A percentile compares a stretch with the other conserved stretches of the same genome.
These are phyloP conservation scores for Wiebesia pumilae DNA, from an alignment of 1,140 invertebrate genomes.

Conservation along the genomic window DNA sequence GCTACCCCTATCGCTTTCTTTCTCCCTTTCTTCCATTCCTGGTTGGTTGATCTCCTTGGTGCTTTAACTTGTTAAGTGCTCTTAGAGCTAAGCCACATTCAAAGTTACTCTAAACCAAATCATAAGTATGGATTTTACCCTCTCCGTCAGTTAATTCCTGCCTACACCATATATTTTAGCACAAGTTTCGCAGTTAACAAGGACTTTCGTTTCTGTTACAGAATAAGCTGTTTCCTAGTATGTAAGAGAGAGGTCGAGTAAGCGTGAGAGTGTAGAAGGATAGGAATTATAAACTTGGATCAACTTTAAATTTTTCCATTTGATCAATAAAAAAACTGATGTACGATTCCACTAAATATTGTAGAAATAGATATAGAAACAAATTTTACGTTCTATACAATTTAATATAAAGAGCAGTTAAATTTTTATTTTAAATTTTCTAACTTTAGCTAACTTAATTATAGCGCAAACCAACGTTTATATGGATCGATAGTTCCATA, in stretches of 20 bases:
- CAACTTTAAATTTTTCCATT: background rate
- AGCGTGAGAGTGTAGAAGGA: background rate
- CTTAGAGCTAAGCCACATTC: conserved; percentile 33
- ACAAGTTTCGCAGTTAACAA: conserved; percentile 42
- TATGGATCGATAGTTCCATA: too few species aligned
- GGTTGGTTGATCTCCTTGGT: background rate
- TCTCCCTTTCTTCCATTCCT: background rate
- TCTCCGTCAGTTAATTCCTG: conserved; percentile 38
- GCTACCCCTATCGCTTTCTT: background rate
- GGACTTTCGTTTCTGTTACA: conserved; percentile 24
- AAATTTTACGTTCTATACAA: background rate
- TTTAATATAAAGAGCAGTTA: background rate
- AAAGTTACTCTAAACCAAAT: conserved; percentile 49
- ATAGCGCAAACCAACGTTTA: too few species aligned
- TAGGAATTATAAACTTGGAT: background rate
- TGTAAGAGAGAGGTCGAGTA: background rate
- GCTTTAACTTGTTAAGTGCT: conserved; percentile 45
- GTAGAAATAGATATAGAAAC: background rate
- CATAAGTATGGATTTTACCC: conserved; percentile 51
- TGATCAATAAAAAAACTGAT: background rate
- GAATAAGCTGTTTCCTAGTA: background rate
- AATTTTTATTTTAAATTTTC: background rate
- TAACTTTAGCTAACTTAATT: too few species aligned
- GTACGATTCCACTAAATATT: background rate
- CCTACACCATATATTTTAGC: conserved; percentile 29